phyloP scores from a whole-genome alignment of 2,888 invertebrate species.

The Galerucella nymphaeae region DNA sequence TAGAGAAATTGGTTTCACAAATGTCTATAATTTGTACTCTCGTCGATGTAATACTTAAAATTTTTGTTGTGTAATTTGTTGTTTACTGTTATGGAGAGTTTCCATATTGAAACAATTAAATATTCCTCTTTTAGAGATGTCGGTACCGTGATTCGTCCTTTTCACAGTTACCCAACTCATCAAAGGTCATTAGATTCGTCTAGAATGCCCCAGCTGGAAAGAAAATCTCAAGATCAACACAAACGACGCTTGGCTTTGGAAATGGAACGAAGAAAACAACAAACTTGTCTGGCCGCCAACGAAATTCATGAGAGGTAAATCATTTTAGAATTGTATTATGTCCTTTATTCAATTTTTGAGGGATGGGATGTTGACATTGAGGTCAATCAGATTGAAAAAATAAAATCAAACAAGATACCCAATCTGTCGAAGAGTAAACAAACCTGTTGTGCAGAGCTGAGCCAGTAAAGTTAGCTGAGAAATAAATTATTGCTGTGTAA shows the following conservation, averaged over 20 bases:
- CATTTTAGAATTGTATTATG: constrained; percentile 18
- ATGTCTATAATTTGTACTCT: too few relatives aligned
- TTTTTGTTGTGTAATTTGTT: too few relatives aligned
- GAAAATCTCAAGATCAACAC: constrained; percentile 46
- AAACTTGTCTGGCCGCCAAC: constrained; percentile 31
- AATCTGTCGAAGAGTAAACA: too few relatives aligned
- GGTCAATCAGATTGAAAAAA: background rate
- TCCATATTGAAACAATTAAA: too few relatives aligned
- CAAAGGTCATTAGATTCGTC: constrained; percentile 62
- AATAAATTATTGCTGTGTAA: too few relatives aligned
- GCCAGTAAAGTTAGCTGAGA: too few relatives aligned
- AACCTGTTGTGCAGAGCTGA: too few relatives aligned
- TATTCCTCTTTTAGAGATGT: constrained; percentile 48
- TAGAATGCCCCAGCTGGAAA: constrained; percentile 28
- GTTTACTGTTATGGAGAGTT: too few relatives aligned
- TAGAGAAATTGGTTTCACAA: too few relatives aligned
- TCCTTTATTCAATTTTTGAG: background rate
- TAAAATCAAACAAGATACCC: too few relatives aligned
- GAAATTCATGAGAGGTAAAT: constrained; percentile 37
- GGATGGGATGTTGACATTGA: background rate
- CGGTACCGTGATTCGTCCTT: constrained; percentile 64
- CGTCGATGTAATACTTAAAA: too few relatives aligned
- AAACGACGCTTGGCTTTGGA: constrained; percentile 45
- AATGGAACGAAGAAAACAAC: constrained; percentile 41
- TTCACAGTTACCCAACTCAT: constrained; percentile 69